These are phyloP conservation scores for Microdon myrmicae DNA, from an alignment of 2,888 invertebrate species.

Conservation along the genomic window DNA sequence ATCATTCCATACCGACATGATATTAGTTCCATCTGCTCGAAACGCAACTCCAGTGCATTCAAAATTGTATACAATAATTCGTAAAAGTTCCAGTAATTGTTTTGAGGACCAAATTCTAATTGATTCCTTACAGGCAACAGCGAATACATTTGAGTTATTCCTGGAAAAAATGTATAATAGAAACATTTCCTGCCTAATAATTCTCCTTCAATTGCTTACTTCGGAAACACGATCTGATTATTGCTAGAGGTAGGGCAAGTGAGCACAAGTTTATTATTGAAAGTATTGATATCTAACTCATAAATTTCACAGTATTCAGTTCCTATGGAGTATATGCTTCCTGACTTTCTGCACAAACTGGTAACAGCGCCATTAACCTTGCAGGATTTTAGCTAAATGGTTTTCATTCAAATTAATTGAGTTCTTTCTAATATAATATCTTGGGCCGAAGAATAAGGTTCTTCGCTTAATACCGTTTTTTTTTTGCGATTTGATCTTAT, in stretches of 20 bases:
- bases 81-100: constrained; percentile 81
- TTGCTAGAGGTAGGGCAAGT: constrained; percentile 87
- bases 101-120: constrained; percentile 86
- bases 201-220: constrained; percentile 69
- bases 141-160: constrained; percentile 84
- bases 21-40: constrained; percentile 80
- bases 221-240: constrained; percentile 84
- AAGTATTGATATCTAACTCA: constrained; percentile 75
- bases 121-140: constrained; percentile 85
- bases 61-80: constrained; percentile 89
- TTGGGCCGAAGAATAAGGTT: no score
- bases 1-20: constrained; percentile 87
- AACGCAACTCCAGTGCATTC: constrained; percentile 83
- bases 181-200: no score
- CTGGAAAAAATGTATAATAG: constrained; percentile 68
- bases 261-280: constrained; percentile 76
- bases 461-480: no score
- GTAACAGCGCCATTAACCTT: constrained; percentile 78
- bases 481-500: no score
- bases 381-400: constrained; percentile 70
- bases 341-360: constrained; percentile 74
- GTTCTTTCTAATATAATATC: no score
- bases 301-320: constrained; percentile 85
- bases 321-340: constrained; percentile 77
- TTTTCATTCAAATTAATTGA: no score